These are phyloP conservation scores for Gavia stellata DNA, from an alignment of 2,113 vertebrate genomes.

Conservation along the genomic window DNA sequence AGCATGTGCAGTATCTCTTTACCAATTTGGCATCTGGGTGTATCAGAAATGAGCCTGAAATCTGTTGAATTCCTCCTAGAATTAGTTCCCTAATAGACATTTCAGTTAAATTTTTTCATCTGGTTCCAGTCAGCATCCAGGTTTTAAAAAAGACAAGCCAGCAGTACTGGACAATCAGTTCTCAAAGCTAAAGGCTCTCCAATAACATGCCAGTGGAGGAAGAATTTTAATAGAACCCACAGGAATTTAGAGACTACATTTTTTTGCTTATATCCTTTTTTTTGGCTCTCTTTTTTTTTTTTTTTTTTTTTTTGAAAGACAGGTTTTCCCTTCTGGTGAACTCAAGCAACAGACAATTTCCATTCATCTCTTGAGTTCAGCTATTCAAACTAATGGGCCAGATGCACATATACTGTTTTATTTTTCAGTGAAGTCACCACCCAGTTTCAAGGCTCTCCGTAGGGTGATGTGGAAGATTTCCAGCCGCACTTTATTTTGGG, in stretches of 20 bases:
- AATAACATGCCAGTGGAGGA: slow-evolving; percentile 22
- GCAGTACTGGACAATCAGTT: slow-evolving; percentile 11
- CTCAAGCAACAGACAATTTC: slow-evolving; percentile 18
- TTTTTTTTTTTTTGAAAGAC: background rate
- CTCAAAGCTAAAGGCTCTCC: slow-evolving; percentile 27
- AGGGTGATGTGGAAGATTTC: background rate
- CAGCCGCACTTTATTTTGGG: background rate
- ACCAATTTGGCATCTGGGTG: background rate
- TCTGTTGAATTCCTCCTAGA: background rate
- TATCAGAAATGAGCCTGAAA: background rate
- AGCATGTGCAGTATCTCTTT: background rate
- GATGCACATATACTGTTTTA: background rate
- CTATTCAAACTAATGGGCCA: background rate
- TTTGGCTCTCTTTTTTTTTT: rapidly evolving
- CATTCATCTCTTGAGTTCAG: background rate
- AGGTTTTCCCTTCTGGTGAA: slow-evolving; percentile 25
- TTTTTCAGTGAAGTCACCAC: background rate
- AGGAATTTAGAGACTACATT: slow-evolving; percentile 26
- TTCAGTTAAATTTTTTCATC: slow-evolving; percentile 41
- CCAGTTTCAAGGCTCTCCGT: background rate
- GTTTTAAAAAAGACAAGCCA: slow-evolving; percentile 8
- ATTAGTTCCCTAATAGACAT: background rate
- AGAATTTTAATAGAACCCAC: slow-evolving; percentile 53
- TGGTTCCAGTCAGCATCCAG: slow-evolving; percentile 22
- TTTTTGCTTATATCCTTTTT: background rate